These are phyloP conservation scores for Nettapus auritus DNA, from an alignment of 2,113 vertebrate genomes.

Conservation along the genomic window DNA sequence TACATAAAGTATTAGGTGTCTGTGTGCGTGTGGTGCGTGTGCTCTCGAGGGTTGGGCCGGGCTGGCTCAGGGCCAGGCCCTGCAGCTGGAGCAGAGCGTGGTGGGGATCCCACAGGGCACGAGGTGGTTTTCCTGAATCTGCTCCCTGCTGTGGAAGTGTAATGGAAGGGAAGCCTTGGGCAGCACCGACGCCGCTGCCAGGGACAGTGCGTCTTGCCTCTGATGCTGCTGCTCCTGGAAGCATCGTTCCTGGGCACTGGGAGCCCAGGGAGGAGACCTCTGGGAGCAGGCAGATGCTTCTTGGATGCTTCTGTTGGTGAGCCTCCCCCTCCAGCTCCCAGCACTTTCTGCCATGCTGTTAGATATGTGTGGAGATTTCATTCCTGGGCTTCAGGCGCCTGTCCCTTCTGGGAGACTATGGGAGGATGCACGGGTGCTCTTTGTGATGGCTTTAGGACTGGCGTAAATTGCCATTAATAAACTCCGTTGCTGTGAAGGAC, in stretches of 20 bases:
- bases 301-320: neutral
- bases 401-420: fast-evolving
- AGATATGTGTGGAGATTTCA: fast-evolving
- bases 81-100: neutral
- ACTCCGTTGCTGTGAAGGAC: neutral
- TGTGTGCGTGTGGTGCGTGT: slow-evolving; percentile 10
- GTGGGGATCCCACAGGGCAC: neutral
- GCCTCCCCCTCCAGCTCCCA: neutral
- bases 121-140: neutral
- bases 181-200: neutral
- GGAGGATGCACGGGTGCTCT: neutral
- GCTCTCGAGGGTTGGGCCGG: neutral
- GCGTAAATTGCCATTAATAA: neutral
- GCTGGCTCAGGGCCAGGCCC: neutral
- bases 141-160: fast-evolving
- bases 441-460: neutral
- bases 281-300: neutral
- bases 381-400: neutral
- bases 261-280: neutral
- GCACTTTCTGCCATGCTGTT: neutral
- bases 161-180: neutral
- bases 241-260: neutral
- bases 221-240: neutral
- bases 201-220: neutral
- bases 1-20: slow-evolving; percentile 43